Evolutionary conservation across 2,888 invertebrate genomes (phyloP).

Genomic region (Esperia sulphurella): DNA sequence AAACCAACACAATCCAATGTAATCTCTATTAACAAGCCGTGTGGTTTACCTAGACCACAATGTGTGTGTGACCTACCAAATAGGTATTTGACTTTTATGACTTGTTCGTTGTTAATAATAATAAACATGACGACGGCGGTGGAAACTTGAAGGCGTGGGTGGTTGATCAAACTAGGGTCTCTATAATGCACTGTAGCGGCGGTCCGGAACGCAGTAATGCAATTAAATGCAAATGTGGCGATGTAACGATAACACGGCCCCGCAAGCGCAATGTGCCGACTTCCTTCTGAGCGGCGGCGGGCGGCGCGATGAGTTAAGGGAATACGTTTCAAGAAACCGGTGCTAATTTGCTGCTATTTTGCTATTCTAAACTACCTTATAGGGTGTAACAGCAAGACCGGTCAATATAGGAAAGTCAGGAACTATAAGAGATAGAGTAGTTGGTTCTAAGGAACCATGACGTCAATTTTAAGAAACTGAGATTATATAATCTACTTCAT

Average conservation of each 20-base stretch:
- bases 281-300: neutral
- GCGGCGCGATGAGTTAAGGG: neutral
- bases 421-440: too few species aligned
- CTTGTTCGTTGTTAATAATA: neutral
- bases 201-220: constrained; percentile 32
- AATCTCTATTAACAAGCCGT: too few species aligned
- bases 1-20: too few species aligned
- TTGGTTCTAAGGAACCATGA: too few species aligned
- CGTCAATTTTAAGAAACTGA: too few species aligned
- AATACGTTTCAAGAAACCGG: too few species aligned
- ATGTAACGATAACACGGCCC: constrained; percentile 40
- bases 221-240: constrained; percentile 66
- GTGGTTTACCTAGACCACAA: neutral
- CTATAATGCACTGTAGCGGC: constrained; percentile 22
- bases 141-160: neutral
- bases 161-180: constrained; percentile 19
- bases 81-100: neutral
- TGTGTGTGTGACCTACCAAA: neutral
- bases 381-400: too few species aligned
- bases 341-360: too few species aligned
- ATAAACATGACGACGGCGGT: constrained; percentile 1
- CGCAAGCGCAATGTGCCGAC: neutral
- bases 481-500: too few species aligned
- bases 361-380: too few species aligned
- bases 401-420: too few species aligned